A percentile compares a stretch with the other conserved stretches of the same genome.
These are phyloP conservation scores for Hippocampus zosterae DNA, from an alignment of 2,113 vertebrate genomes.

Conservation along the genomic window DNA sequence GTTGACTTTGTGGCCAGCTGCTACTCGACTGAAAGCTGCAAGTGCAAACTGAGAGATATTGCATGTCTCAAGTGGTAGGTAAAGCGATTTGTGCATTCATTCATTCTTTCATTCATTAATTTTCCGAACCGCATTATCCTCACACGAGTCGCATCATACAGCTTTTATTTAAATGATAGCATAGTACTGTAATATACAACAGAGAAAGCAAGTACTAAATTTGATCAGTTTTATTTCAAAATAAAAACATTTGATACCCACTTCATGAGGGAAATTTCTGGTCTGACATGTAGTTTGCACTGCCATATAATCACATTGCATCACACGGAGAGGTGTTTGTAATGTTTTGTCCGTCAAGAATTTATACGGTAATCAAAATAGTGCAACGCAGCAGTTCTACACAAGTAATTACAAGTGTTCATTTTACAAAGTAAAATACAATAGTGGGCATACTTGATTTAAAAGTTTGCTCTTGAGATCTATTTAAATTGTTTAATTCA, in stretches of 20 bases:
- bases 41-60: slow-evolving; percentile 92
- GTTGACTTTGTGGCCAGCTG: slow-evolving; percentile 94
- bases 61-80: slow-evolving; percentile 93
- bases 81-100: neutral
- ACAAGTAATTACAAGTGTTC: neutral
- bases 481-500: no score
- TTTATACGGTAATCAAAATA: neutral
- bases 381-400: neutral
- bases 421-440: no score
- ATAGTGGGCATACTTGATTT: no score
- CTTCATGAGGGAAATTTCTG: neutral
- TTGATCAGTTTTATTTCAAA: neutral
- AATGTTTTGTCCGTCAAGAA: neutral
- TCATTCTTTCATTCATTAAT: neutral
- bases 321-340: neutral
- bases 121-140: neutral
- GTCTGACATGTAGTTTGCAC: slow-evolving; percentile 1
- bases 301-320: neutral
- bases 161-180: slow-evolving; percentile 25
- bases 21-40: slow-evolving; percentile 91
- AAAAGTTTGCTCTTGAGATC: no score
- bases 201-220: neutral
- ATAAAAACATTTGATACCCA: neutral
- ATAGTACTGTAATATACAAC: neutral
- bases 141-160: neutral